Conservation (phyloP, 1,140 invertebrate genomes). For the Popillia japonica region DNA sequence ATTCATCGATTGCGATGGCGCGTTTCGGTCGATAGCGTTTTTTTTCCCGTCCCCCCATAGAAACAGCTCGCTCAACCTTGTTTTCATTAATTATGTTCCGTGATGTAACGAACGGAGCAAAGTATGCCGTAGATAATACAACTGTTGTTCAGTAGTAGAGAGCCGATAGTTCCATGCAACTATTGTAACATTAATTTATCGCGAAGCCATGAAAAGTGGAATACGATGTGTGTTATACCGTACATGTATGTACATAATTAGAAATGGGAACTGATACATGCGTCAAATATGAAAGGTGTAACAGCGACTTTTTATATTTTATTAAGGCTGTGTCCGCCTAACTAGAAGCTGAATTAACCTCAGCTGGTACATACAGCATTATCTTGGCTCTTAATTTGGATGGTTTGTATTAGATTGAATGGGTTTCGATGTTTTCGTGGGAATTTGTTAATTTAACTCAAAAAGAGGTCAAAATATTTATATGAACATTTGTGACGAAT, state of each 20-base stretch:
- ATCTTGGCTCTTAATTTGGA: too few species aligned
- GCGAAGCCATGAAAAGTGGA: neutral
- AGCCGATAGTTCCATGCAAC: neutral
- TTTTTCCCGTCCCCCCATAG: slow-evolving; percentile 16
- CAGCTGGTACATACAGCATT: too few species aligned
- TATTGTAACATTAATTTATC: slow-evolving; percentile 11
- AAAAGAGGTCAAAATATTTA: too few species aligned
- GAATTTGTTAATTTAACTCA: too few species aligned
- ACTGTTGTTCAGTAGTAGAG: neutral
- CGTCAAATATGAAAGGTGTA: too few species aligned
- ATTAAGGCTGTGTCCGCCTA: too few species aligned
- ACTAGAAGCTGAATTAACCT: too few species aligned
- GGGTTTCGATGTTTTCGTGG: too few species aligned
- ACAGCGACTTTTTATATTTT: too few species aligned
- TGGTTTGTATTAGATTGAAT: too few species aligned
- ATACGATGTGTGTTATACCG: neutral
- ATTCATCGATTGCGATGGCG: slow-evolving; percentile 23
- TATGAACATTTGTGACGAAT: too few species aligned
- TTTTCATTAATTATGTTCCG: slow-evolving; percentile 26
- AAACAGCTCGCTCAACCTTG: slow-evolving; percentile 30
- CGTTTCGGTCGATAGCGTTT: slow-evolving; percentile 31
- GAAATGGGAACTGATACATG: too few species aligned
- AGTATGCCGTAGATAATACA: slow-evolving; percentile 17
- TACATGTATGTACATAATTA: neutral
- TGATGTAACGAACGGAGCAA: slow-evolving; percentile 23